A percentile compares a stretch with the other conserved stretches of the same genome.
These are phyloP conservation scores for Chrosomus eos DNA, from an alignment of 2,797 vertebrate species.

Conservation along the genomic window DNA sequence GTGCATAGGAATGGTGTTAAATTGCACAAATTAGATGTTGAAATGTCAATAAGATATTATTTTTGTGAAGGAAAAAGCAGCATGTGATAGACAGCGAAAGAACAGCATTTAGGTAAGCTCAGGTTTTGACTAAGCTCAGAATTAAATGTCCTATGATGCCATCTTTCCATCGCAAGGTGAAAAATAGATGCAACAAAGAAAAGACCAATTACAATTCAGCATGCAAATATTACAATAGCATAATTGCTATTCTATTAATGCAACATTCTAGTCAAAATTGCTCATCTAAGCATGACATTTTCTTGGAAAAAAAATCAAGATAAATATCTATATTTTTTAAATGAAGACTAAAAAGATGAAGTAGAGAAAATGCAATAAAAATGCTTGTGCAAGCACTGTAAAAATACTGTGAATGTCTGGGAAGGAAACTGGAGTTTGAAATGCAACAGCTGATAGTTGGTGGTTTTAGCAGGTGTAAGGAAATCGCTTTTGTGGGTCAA, in stretches of 20 bases:
- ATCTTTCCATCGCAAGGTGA: not conserved
- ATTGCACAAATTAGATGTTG: not conserved
- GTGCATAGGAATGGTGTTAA: not conserved
- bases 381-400: not conserved
- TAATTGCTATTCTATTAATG: not conserved
- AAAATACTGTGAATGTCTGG: not conserved
- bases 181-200: not conserved
- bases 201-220: not conserved
- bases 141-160: not conserved
- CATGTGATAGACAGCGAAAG: not conserved
- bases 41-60: not conserved
- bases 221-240: not conserved
- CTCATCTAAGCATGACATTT: not conserved
- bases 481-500: slow-evolving; percentile 43
- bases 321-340: not conserved
- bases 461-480: slow-evolving; percentile 21
- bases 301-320: not conserved
- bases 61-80: not conserved
- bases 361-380: not conserved
- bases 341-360: not conserved
- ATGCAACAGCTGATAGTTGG: not conserved
- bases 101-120: not conserved
- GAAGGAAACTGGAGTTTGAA: not conserved
- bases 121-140: not conserved
- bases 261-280: not conserved